phyloP scores from a whole-genome alignment of 2,113 vertebrate species.

The Elephas maximus region DNA sequence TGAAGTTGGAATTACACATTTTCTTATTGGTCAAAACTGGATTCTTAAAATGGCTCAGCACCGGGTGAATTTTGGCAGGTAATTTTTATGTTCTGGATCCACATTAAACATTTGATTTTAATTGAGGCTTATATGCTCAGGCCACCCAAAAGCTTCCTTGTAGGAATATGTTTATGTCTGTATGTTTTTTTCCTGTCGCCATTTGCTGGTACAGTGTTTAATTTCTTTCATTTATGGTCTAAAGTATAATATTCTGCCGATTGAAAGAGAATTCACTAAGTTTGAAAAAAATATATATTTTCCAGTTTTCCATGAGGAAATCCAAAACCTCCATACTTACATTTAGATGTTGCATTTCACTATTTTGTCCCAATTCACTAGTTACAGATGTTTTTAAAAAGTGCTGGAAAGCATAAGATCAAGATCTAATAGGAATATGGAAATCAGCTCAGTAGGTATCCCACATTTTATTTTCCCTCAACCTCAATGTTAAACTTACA shows the following conservation, averaged over 20 bases:
- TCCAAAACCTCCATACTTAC: conserved; percentile 77
- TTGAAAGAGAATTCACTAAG: conserved; percentile 71
- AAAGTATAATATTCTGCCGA: conserved; percentile 69
- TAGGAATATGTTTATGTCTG: conserved; percentile 70
- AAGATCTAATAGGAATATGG: conserved; percentile 66
- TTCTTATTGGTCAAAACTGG: conserved; percentile 64
- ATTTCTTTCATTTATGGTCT: conserved; percentile 80
- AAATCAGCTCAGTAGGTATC: conserved; percentile 69
- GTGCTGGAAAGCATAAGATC: conserved; percentile 55
- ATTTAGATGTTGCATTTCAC: conserved; percentile 69
- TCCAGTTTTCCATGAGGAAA: conserved; percentile 85
- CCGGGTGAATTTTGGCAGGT: conserved; percentile 69
- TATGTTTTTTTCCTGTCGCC: conserved; percentile 60
- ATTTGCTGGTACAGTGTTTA: conserved; percentile 78
- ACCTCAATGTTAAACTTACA: conserved; percentile 38
- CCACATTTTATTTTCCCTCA: conserved; percentile 61
- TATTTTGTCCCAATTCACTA: conserved; percentile 73
- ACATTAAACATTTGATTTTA: conserved; percentile 83
- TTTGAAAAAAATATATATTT: conserved; percentile 77
- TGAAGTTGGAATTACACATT: conserved; percentile 33
- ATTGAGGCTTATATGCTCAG: conserved; percentile 66
- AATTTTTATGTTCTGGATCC: conserved; percentile 39
- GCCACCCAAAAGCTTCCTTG: conserved; percentile 73
- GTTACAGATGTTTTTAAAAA: conserved; percentile 76
- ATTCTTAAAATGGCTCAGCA: conserved; percentile 30